Evolutionary conservation across 2,113 vertebrate species (phyloP).

Genomic region (Tyto alba): DNA sequence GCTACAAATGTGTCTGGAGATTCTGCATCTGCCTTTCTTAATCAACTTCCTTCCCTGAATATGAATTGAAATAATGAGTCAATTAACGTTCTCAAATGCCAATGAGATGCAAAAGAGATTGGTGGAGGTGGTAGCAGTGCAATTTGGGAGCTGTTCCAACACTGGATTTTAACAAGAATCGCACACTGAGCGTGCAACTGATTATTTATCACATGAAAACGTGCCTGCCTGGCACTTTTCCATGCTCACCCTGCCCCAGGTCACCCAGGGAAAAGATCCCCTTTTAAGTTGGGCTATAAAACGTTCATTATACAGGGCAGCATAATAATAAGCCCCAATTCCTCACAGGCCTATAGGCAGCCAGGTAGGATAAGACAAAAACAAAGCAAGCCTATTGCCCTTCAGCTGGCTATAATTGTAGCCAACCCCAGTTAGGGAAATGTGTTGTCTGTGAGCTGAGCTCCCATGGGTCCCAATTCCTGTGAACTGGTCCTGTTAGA

Average conservation of each 20-base stretch:
- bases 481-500: accelerated
- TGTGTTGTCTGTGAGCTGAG: not conserved
- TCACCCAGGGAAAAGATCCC: not conserved
- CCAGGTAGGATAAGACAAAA: not conserved
- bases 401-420: not conserved
- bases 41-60: conserved; percentile 83
- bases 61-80: conserved; percentile 92
- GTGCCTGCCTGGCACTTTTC: conserved; percentile 35
- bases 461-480: not conserved
- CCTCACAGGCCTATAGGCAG: not conserved
- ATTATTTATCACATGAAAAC: conserved; percentile 66
- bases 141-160: conserved; percentile 68
- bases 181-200: conserved; percentile 60
- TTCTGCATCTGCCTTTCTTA: conserved; percentile 86
- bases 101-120: conserved; percentile 82
- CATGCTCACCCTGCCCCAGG: not conserved
- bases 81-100: conserved; percentile 90
- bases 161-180: conserved; percentile 75
- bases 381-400: not conserved
- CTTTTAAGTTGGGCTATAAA: not conserved
- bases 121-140: conserved; percentile 57
- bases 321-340: not conserved
- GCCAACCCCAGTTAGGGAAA: not conserved
- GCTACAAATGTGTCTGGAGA: conserved; percentile 77
- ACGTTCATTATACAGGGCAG: not conserved